Percentiles rank a stretch among this genome's conserved stretches.
Evolutionary conservation across 2,797 vertebrate genomes (phyloP).

Genomic region (Aeoliscus strigatus): DNA sequence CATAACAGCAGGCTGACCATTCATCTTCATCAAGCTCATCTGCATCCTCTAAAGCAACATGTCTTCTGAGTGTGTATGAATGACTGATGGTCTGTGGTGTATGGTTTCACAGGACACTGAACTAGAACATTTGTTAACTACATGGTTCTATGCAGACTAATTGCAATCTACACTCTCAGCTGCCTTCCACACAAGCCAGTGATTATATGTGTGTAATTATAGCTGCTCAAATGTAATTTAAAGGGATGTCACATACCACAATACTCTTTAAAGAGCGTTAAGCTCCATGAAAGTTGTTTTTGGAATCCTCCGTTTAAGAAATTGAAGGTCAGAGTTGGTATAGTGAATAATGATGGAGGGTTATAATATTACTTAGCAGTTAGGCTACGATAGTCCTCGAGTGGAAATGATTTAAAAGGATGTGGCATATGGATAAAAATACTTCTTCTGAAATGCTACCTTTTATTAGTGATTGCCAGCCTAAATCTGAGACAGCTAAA

Average conservation of each 20-base stretch:
- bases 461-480: conserved; percentile 18
- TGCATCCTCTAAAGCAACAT: conserved; percentile 23
- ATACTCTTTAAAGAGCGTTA: too few species aligned
- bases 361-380: too few species aligned
- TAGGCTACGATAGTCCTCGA: not conserved
- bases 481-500: conserved; percentile 15
- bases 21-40: conserved; percentile 4
- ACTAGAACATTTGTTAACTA: conserved; percentile 13
- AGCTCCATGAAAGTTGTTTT: too few species aligned
- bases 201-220: conserved; percentile 16
- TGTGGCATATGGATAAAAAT: conserved; percentile 8
- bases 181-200: conserved; percentile 10
- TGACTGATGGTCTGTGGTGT: conserved; percentile 9
- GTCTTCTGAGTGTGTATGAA: conserved; percentile 13
- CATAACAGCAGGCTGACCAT: conserved; percentile 7
- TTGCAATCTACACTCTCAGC: conserved; percentile 14
- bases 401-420: conserved; percentile 2
- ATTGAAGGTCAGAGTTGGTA: too few species aligned
- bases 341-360: too few species aligned
- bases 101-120: conserved; percentile 5
- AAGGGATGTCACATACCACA: too few species aligned
- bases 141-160: conserved; percentile 6
- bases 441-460: conserved; percentile 10
- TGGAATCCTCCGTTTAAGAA: too few species aligned
- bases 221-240: conserved; percentile 14